Conservation (phyloP, 2,888 invertebrate species). For the Hedya salicella region DNA sequence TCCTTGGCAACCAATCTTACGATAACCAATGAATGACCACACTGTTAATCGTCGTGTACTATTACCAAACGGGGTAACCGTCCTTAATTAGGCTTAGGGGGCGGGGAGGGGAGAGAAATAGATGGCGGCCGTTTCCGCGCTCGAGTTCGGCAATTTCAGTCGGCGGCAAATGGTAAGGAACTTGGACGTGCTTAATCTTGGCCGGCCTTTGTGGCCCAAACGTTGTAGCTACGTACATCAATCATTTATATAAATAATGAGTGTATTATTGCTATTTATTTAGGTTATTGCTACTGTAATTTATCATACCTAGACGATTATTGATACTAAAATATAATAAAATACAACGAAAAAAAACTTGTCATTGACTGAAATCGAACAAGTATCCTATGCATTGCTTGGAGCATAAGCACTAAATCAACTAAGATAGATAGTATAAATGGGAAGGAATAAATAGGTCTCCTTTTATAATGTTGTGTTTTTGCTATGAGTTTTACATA, state of each 20-base stretch:
- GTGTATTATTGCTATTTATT: slow-evolving; percentile 27
- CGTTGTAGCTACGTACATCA: slow-evolving; percentile 6
- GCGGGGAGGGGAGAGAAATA: slow-evolving; percentile 55
- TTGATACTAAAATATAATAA: no score
- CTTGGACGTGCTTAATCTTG: slow-evolving; percentile 58
- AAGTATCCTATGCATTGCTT: no score
- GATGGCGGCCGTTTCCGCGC: slow-evolving; percentile 60
- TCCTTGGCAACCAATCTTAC: slow-evolving; percentile 28
- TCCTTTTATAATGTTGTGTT: no score
- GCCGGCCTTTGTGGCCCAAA: slow-evolving; percentile 36
- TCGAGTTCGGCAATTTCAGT: slow-evolving; percentile 66
- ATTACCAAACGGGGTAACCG: slow-evolving; percentile 56
- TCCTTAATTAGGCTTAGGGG: slow-evolving; percentile 58
- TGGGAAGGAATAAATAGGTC: no score
- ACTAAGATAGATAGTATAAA: no score
- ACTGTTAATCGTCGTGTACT: slow-evolving; percentile 48
- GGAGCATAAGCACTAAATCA: no score
- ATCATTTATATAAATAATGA: slow-evolving; percentile 36
- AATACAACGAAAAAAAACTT: no score
- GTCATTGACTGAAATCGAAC: no score
- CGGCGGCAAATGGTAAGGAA: slow-evolving; percentile 61
- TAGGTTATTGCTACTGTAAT: slow-evolving; percentile 15
- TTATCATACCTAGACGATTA: neutral
- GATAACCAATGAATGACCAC: slow-evolving; percentile 36
- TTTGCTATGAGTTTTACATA: no score